A percentile compares a stretch with the other conserved stretches of the same genome.
Conservation (phyloP, 2,113 vertebrate species). For the Prolemur simus region DNA sequence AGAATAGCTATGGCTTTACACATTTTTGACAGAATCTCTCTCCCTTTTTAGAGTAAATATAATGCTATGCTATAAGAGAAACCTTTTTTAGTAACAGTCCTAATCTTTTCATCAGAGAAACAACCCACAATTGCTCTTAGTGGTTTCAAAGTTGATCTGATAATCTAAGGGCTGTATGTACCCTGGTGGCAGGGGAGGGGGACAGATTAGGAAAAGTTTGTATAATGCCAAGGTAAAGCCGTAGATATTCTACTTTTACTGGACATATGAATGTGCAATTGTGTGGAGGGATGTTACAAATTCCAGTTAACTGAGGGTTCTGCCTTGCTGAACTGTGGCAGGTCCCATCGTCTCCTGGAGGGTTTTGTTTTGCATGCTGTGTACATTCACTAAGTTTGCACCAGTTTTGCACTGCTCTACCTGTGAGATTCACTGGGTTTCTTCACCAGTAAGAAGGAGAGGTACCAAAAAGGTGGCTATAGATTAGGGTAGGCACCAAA, state of each 20-base stretch:
- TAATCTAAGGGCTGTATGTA: not conserved
- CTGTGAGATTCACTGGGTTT: not conserved
- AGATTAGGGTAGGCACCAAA: not conserved
- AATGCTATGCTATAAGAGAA: not conserved
- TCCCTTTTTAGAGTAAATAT: not conserved
- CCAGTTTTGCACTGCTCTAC: not conserved
- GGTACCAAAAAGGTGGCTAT: not conserved
- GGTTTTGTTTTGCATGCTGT: not conserved
- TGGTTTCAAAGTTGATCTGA: slow-evolving; percentile 10
- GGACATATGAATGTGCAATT: not conserved
- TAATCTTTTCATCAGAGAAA: not conserved
- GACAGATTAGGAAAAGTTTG: not conserved
- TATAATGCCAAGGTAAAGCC: not conserved
- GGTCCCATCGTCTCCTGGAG: not conserved
- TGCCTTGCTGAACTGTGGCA: not conserved
- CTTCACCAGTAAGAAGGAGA: not conserved
- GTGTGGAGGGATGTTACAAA: not conserved
- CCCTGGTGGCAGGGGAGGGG: not conserved
- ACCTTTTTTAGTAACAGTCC: not conserved
- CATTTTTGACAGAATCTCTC: not conserved
- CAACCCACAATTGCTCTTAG: not conserved
- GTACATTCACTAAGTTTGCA: not conserved
- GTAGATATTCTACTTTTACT: not conserved
- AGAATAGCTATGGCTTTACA: not conserved
- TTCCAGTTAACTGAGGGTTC: not conserved